These are phyloP conservation scores for Norana najaformis DNA, from an alignment of 2,888 invertebrate species.

Conservation along the genomic window DNA sequence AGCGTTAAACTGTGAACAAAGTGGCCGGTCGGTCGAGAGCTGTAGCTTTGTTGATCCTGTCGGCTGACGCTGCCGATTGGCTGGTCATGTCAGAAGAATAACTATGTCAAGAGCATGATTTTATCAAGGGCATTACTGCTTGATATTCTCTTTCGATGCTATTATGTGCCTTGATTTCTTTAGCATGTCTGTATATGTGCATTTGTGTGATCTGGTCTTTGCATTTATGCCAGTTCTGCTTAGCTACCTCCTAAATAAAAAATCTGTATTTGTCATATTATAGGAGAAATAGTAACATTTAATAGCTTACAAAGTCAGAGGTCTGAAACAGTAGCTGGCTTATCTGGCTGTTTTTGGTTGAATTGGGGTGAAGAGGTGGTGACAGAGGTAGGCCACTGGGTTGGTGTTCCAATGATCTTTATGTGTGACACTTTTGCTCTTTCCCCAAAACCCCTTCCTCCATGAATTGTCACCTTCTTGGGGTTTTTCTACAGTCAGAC, in stretches of 20 bases:
- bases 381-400: neutral
- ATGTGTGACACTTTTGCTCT: neutral
- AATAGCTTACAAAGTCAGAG: neutral
- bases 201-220: neutral
- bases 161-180: neutral
- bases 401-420: neutral
- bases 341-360: neutral
- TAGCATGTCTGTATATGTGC: neutral
- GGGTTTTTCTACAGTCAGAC: neutral
- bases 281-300: neutral
- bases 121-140: slow-evolving; percentile 3
- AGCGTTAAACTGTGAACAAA: neutral
- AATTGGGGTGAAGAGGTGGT: neutral
- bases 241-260: neutral
- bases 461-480: neutral
- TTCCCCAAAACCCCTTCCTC: neutral
- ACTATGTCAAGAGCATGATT: neutral
- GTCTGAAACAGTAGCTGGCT: neutral
- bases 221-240: neutral
- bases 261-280: neutral
- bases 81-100: neutral
- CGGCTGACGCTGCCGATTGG: neutral
- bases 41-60: neutral
- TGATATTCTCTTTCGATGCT: neutral
- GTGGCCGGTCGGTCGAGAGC: neutral